These are phyloP conservation scores for Micronycteris hirsuta DNA, from an alignment of 2,113 vertebrate genomes.

Conservation along the genomic window DNA sequence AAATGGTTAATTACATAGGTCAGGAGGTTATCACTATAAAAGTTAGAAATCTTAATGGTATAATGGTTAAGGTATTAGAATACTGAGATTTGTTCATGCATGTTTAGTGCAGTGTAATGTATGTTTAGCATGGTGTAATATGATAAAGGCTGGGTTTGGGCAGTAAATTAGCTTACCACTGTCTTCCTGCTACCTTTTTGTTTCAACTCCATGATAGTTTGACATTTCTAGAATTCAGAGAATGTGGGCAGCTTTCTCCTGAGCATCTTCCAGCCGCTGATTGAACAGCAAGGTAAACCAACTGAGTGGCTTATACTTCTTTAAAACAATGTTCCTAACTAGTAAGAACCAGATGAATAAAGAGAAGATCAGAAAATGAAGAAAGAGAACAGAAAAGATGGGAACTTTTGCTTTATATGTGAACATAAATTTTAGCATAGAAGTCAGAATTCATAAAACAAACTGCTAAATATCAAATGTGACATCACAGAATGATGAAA, in stretches of 20 bases:
- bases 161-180: not conserved
- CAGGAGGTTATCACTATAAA: not conserved
- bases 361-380: not conserved
- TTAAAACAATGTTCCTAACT: not conserved
- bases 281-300: not conserved
- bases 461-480: not conserved
- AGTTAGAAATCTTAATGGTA: not conserved
- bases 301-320: not conserved
- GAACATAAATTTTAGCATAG: not conserved
- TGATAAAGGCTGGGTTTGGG: not conserved
- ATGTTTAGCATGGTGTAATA: not conserved
- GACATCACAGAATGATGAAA: not conserved
- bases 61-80: not conserved
- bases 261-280: not conserved
- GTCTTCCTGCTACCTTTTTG: not conserved
- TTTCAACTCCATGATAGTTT: not conserved
- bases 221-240: conserved; percentile 1
- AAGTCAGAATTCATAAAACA: not conserved
- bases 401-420: not conserved
- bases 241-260: not conserved
- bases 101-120: not conserved
- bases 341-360: not conserved
- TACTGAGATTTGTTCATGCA: not conserved
- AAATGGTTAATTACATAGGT: not conserved
- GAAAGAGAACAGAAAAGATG: not conserved